These are phyloP conservation scores for Leuciscus waleckii DNA, from an alignment of 2,797 vertebrate species.

Conservation along the genomic window DNA sequence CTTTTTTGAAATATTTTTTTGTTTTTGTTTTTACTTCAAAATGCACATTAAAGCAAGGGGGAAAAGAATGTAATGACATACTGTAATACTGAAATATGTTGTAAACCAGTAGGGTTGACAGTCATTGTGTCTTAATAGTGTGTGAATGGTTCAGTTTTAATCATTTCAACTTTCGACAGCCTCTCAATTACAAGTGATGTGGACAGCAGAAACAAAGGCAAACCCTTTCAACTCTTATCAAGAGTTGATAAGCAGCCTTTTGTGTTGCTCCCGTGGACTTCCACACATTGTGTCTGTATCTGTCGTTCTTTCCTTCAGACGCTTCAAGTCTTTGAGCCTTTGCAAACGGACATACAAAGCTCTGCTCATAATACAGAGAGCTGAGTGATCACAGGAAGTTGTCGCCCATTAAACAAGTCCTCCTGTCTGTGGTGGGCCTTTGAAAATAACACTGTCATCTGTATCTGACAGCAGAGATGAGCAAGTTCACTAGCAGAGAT, in stretches of 20 bases:
- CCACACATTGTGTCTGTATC: constrained; percentile 86
- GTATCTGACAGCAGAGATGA: constrained; percentile 42
- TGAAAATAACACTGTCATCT: constrained; percentile 57
- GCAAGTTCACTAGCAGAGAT: constrained; percentile 41
- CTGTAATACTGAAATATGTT: neutral
- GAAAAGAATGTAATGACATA: neutral
- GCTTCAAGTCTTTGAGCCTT: constrained; percentile 87
- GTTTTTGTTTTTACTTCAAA: neutral
- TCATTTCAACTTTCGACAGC: constrained; percentile 23
- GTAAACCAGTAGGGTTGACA: constrained; percentile 37
- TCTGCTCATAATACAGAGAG: constrained; percentile 69
- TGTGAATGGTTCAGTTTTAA: constrained; percentile 41
- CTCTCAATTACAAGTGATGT: constrained; percentile 40
- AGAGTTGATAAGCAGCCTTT: constrained; percentile 71
- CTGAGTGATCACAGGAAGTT: constrained; percentile 67
- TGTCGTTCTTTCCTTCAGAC: constrained; percentile 82
- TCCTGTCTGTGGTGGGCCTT: constrained; percentile 56
- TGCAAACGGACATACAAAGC: constrained; percentile 71
- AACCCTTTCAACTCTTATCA: constrained; percentile 44
- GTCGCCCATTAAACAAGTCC: constrained; percentile 71
- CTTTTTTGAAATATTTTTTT: neutral
- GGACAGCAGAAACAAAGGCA: constrained; percentile 41
- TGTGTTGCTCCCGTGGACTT: constrained; percentile 83
- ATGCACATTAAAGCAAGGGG: constrained; percentile 50
- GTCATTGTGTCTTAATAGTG: constrained; percentile 26